phyloP scores from a whole-genome alignment of 2,888 invertebrate species.

The Chaitophorus viminalis region DNA sequence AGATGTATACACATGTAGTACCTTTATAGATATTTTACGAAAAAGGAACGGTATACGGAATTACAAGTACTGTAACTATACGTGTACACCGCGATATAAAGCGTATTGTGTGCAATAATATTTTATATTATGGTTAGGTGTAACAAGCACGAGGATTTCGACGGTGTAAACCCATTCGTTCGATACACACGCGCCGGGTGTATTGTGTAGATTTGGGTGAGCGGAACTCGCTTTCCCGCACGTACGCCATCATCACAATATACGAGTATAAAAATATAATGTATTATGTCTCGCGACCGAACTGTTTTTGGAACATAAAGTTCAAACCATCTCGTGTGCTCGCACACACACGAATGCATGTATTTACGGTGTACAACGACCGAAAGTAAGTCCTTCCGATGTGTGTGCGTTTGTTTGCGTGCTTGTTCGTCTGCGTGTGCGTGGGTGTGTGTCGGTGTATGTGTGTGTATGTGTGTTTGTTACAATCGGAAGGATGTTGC shows the following conservation, averaged over 20 bases:
- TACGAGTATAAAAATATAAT: too few relatives aligned
- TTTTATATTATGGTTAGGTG: too few relatives aligned
- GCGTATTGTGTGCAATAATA: too few relatives aligned
- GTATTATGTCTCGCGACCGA: neutral
- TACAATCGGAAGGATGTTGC: neutral
- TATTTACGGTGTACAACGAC: neutral
- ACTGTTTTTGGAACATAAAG: neutral
- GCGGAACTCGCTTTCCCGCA: slow-evolving; percentile 36
- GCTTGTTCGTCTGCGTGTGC: too few relatives aligned
- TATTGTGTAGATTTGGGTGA: neutral
- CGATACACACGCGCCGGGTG: neutral
- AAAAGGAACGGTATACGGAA: neutral
- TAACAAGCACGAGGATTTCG: neutral
- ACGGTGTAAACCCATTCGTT: neutral
- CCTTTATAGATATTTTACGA: too few relatives aligned
- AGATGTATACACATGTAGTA: too few relatives aligned
- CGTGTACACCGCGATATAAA: neutral
- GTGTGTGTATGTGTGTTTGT: too few relatives aligned
- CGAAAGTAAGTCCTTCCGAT: neutral
- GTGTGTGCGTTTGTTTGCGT: neutral
- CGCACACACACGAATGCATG: neutral
- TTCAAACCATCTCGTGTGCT: neutral
- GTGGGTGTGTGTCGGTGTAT: too few relatives aligned
- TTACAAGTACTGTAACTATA: neutral
- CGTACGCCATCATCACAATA: neutral